phyloP scores from a whole-genome alignment of 2,888 invertebrate genomes.

The Belgica antarctica region DNA sequence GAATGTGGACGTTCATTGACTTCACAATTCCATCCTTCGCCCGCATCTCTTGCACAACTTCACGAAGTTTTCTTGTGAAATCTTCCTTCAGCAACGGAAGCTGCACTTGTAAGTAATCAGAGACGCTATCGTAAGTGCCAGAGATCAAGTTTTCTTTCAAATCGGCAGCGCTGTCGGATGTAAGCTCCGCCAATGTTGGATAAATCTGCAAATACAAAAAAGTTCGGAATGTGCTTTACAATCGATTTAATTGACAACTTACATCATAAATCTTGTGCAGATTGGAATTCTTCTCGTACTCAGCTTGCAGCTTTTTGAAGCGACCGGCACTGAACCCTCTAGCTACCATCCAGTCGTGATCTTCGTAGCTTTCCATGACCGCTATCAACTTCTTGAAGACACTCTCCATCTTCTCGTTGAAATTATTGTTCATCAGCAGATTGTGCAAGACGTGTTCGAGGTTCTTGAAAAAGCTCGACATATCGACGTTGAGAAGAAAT shows the following conservation, averaged over 20 bases:
- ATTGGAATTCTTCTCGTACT: neutral
- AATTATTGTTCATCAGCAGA: neutral
- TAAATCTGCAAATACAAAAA: constrained; percentile 28
- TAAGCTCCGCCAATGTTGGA: neutral
- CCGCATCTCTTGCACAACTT: constrained; percentile 51
- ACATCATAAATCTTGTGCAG: neutral
- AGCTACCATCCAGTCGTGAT: neutral
- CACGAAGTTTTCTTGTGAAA: constrained; percentile 69
- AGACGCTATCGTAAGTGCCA: constrained; percentile 46
- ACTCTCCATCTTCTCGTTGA: neutral
- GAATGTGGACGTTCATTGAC: neutral
- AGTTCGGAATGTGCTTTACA: neutral
- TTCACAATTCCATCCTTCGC: neutral
- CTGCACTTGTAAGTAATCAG: constrained; percentile 77
- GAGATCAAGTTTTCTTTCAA: constrained; percentile 32
- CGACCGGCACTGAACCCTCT: neutral
- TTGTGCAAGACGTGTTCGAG: neutral
- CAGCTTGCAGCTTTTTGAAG: neutral
- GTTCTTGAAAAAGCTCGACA: constrained; percentile 26
- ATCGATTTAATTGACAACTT: neutral
- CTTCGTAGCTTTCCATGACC: neutral
- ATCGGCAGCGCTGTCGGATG: neutral
- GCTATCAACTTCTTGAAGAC: neutral
- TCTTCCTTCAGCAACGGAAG: constrained; percentile 77
- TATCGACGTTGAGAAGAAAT: constrained; percentile 18